Evolutionary conservation across 2,888 invertebrate species (phyloP).

Genomic region (Harpalus rubripes): DNA sequence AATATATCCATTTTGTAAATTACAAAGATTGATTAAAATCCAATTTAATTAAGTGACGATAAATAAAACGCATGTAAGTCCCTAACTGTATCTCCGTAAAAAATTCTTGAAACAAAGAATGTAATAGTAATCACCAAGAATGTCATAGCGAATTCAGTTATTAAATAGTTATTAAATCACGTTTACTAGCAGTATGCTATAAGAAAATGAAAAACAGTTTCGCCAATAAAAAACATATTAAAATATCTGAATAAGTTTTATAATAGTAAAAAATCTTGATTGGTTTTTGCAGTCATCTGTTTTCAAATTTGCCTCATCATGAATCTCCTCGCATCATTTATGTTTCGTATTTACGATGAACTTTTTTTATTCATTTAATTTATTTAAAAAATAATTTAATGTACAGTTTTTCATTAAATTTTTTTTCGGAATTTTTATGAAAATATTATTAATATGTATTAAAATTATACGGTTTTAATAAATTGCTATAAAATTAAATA

Average conservation of each 20-base stretch:
- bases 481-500: not conserved
- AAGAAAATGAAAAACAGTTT: slow-evolving; percentile 6
- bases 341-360: slow-evolving; percentile 13
- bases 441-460: slow-evolving; percentile 12
- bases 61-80: not conserved
- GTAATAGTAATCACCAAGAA: not conserved
- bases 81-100: not conserved
- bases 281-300: slow-evolving; percentile 28
- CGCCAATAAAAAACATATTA: slow-evolving; percentile 27
- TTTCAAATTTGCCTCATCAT: slow-evolving; percentile 33
- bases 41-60: not conserved
- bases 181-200: slow-evolving; percentile 1
- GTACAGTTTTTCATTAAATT: not conserved
- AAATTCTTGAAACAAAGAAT: slow-evolving; percentile 15
- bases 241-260: slow-evolving; percentile 38
- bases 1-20: not conserved
- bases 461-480: not conserved
- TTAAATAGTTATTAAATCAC: slow-evolving; percentile 18
- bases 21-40: not conserved
- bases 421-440: not conserved
- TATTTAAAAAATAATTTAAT: slow-evolving; percentile 26
- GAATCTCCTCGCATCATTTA: slow-evolving; percentile 11
- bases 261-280: slow-evolving; percentile 34
- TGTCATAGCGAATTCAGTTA: slow-evolving; percentile 24
- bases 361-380: slow-evolving; percentile 24